Evolutionary conservation across 2,888 invertebrate genomes (phyloP).

Genomic region (Rhingia rostrata): DNA sequence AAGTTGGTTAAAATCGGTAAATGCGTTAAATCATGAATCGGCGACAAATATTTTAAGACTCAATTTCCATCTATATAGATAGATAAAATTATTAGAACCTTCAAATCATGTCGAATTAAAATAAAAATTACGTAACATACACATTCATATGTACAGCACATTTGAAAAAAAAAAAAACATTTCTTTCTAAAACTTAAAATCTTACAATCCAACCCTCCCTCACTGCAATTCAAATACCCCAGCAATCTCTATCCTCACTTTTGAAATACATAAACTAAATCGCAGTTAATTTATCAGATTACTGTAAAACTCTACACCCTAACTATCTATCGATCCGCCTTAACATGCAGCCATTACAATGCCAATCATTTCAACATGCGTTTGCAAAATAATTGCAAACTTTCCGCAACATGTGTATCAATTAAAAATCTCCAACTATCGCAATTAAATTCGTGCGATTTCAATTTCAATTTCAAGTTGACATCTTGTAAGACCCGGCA

Average conservation of each 20-base stretch:
- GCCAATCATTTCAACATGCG: slow-evolving; percentile 39
- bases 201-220: not conserved
- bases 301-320: slow-evolving; percentile 32
- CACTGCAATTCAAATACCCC: not conserved
- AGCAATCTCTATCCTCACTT: not conserved
- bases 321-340: not conserved
- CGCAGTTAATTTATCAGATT: slow-evolving; percentile 23
- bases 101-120: too few species aligned
- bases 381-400: slow-evolving; percentile 34
- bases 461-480: slow-evolving; percentile 59
- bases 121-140: too few species aligned
- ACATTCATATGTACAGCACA: too few species aligned
- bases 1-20: too few species aligned
- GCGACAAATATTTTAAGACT: too few species aligned
- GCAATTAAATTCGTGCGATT: slow-evolving; percentile 64
- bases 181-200: not conserved
- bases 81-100: too few species aligned
- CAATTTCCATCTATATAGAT: too few species aligned
- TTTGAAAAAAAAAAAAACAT: too few species aligned
- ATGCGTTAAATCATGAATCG: too few species aligned
- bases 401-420: slow-evolving; percentile 65
- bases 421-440: slow-evolving; percentile 61
- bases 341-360: slow-evolving; percentile 16
- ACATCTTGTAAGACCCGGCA: slow-evolving; percentile 53
- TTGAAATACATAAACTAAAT: slow-evolving; percentile 21